A percentile compares a stretch with the other conserved stretches of the same genome.
These are phyloP conservation scores for Bembecia ichneumoniformis DNA, from an alignment of 2,888 invertebrate species.

Conservation along the genomic window DNA sequence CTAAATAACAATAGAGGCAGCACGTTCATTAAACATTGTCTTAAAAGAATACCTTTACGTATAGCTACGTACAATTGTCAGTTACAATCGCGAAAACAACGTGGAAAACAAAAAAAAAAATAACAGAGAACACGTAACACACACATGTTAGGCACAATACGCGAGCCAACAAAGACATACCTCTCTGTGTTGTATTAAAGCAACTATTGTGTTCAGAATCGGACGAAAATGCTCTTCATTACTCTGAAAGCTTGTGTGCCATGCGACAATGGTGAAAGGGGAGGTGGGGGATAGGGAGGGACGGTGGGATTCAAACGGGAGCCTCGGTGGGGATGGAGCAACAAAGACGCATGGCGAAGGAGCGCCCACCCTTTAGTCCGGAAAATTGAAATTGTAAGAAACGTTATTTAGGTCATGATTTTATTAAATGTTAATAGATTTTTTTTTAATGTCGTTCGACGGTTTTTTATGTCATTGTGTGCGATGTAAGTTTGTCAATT, in stretches of 20 bases:
- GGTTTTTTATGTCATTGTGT: conserved; percentile 15
- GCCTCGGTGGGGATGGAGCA: conserved; percentile 20
- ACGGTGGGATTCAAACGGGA: conserved; percentile 13
- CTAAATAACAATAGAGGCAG: background rate
- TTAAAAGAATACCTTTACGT: background rate
- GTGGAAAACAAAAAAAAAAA: conserved; percentile 36
- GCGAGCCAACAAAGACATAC: conserved; percentile 53
- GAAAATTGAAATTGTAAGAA: conserved; percentile 72
- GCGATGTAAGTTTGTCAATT: background rate
- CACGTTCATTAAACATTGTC: background rate
- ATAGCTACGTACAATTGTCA: conserved; percentile 20
- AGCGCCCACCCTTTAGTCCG: conserved; percentile 63
- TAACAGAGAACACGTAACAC: conserved; percentile 42
- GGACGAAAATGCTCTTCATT: conserved; percentile 75
- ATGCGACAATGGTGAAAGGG: conserved; percentile 60
- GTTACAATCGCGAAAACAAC: conserved; percentile 59
- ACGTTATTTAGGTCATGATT: conserved; percentile 70
- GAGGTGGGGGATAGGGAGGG: conserved; percentile 18
- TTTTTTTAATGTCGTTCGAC: conserved; percentile 15
- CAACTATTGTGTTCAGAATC: conserved; percentile 64
- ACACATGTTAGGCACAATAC: conserved; percentile 62
- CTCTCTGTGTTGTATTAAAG: conserved; percentile 69
- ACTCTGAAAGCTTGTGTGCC: conserved; percentile 72
- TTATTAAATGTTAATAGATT: conserved; percentile 67
- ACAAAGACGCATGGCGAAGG: conserved; percentile 62